Base-by-base conservation (phyloP, 2,113 vertebrate genomes). In the cat (Felis catus) region DNA sequence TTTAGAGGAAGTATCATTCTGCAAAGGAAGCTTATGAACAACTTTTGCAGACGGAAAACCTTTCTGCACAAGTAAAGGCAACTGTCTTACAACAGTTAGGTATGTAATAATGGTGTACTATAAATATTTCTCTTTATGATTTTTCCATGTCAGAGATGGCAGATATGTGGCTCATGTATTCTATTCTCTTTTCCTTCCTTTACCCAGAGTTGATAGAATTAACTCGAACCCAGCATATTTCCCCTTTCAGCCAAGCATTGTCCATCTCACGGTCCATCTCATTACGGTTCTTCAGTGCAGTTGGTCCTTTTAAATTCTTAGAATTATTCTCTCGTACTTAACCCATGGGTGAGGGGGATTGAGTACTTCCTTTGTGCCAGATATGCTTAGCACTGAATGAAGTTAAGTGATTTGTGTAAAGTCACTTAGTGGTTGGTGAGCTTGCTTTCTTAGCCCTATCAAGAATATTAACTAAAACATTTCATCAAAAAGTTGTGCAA, bases 11-110 rank as follows among this genome's bases (percentile, higher is more conserved):
- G 98, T 99, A 99, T 99, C 99, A 99, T 98, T 99, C 99, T 97
- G 99, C 99, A 98, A 99, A 99, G 98, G 99, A 99, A 98, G 99
- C 99, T 82, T 99, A 99, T 98, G 99, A 99, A 98, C 99, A 99
- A 98, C 99, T 99, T 98, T 98, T 99, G 99, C 99, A 99, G 99
- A 99, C 99, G 23, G 99, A 99, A 98, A 99, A 99, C 98, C 99
- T 99, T 99, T 99, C 99, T 98, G 99, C 99, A 98, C 99, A 99
- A 99, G 99, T 99, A 99, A 99, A 99, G 99, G 99, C 99, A 97
- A 99, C 99, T 97, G 99, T 99, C 95, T 99, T 99, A 98, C 99
- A 99, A 98, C 99, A 99, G 98, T 99, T 99, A 98, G 99, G 99
- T 99, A 99, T 99, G 99, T 99, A 96, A 97, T 99, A 96, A 97